Base-by-base conservation (phyloP, 2,888 invertebrate species). In the Drosophila neutralis region DNA sequence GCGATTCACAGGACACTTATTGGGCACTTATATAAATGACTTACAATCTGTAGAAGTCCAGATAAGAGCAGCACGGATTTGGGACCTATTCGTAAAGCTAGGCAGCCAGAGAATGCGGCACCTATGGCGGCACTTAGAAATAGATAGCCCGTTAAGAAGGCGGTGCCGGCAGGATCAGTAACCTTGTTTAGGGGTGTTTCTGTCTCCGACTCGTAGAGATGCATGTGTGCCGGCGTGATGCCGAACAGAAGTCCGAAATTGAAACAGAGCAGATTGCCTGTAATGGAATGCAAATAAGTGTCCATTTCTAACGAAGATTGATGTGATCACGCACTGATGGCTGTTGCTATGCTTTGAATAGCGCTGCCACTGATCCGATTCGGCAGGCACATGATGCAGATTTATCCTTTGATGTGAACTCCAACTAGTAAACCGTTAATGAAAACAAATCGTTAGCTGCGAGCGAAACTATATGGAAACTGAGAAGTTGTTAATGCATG, bases 231-330 rank as follows among this genome's bases (percentile, higher is more conserved):
- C 4, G 92, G 90, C 0, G 92, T 92, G 0, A 92, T 87, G 49
- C 92, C 92, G 62, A 92, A 91, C 65, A 91, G 84, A 0, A 92
- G 58, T 7, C 92, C 92, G 74, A 91, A 92, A 24, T 92, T 92
- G n/a, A 92, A 76, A 49, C 89, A 90, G n/a, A 91, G 67, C 61
- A 92, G 66, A 60, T 85, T 87, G 15, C 92, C 92, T 92, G 56
- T 5, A 56, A 56, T 42, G 1, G 15, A 24, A 18, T 57, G n/a
- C 21, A 42, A 31, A 42, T 40, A 11, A 31, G 31, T 42, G 24
- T 52, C 36, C 7, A 59, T 27, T 38, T 27, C 40, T 53, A 31
- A 48, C 29, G 3, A 11, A 27, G 3, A 10, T 38, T 15, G 0
- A 2, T 31, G 31, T 27, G 2, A 31, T 2, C 29, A 40, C 51